A percentile compares a stretch with the other conserved stretches of the same genome.
Conservation (phyloP, 2,888 invertebrate genomes). For the Drosophila hawaiiensis region DNA sequence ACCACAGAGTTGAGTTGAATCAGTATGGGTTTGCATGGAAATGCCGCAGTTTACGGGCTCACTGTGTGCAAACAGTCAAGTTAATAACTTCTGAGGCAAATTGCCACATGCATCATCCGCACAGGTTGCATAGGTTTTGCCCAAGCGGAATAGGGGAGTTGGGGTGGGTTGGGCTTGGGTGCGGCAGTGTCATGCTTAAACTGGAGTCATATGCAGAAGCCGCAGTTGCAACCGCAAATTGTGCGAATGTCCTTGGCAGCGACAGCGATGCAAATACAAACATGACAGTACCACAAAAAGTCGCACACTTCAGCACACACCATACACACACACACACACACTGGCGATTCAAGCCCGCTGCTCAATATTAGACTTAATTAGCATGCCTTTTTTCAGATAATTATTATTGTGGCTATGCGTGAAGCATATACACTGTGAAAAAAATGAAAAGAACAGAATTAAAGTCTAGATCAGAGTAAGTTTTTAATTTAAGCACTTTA, state of each 20-base stretch:
- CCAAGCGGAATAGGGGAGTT: not conserved
- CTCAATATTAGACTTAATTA: conserved; percentile 65
- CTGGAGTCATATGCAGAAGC: conserved; percentile 59
- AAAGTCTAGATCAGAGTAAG: not conserved
- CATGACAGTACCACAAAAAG: conserved; percentile 9
- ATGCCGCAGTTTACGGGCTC: conserved; percentile 11
- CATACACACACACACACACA: not conserved
- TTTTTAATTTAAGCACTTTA: not conserved
- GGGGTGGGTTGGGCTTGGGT: accelerated
- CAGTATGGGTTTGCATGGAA: conserved; percentile 6
- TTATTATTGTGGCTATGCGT: conserved; percentile 14
- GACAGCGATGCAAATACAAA: conserved; percentile 45
- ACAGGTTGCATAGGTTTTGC: not conserved
- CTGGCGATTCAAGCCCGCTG: not conserved
- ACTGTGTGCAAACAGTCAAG: conserved; percentile 28
- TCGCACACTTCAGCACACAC: conserved; percentile 4
- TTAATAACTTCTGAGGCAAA: conserved; percentile 69
- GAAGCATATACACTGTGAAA: not conserved
- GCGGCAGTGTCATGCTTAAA: not conserved
- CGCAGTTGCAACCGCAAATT: conserved; percentile 50
- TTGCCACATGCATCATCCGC: conserved; percentile 42
- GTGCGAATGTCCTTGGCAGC: conserved; percentile 71
- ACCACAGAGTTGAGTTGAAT: not conserved
- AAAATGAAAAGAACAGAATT: not conserved
- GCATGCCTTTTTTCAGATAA: conserved; percentile 25